These are phyloP conservation scores for Dromius quadrimaculatus DNA, from an alignment of 2,888 invertebrate species.

Conservation along the genomic window DNA sequence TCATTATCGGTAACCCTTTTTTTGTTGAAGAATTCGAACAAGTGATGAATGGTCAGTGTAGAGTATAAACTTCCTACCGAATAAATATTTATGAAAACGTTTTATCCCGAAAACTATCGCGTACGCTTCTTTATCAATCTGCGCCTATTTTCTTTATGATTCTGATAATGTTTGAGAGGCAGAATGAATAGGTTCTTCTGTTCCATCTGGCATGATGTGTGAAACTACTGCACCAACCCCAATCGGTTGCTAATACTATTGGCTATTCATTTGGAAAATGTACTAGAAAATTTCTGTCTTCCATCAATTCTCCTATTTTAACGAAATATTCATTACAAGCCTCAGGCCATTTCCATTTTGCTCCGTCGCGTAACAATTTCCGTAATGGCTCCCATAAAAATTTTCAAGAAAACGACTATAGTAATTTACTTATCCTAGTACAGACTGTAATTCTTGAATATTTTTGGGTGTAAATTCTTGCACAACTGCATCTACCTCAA, in stretches of 20 bases:
- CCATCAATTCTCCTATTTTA: background rate
- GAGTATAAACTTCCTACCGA: conserved; percentile 7
- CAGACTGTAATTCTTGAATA: conserved; percentile 2
- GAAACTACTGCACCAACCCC: conserved; percentile 8
- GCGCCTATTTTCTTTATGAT: background rate
- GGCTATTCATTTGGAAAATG: conserved; percentile 4
- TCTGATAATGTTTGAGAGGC: background rate
- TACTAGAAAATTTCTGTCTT: background rate
- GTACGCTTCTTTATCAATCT: conserved; percentile 1
- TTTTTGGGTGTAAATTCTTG: background rate
- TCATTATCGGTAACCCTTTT: background rate
- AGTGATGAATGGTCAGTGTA: conserved; percentile 1
- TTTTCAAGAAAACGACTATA: conserved; percentile 6
- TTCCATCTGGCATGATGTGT: background rate
- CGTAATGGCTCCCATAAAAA: background rate
- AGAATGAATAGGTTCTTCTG: conserved; percentile 14
- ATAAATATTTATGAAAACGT: background rate
- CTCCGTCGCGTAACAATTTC: background rate
- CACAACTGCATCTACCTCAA: background rate
- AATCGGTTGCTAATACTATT: background rate
- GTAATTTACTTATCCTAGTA: conserved; percentile 13
- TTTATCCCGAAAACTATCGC: conserved; percentile 15
- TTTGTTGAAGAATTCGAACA: background rate
- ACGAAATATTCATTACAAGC: background rate
- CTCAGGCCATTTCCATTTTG: background rate